A percentile compares a stretch with the other conserved stretches of the same genome.
Conservation (phyloP, 2,888 invertebrate species). For the Sarcophaga carnaria region DNA sequence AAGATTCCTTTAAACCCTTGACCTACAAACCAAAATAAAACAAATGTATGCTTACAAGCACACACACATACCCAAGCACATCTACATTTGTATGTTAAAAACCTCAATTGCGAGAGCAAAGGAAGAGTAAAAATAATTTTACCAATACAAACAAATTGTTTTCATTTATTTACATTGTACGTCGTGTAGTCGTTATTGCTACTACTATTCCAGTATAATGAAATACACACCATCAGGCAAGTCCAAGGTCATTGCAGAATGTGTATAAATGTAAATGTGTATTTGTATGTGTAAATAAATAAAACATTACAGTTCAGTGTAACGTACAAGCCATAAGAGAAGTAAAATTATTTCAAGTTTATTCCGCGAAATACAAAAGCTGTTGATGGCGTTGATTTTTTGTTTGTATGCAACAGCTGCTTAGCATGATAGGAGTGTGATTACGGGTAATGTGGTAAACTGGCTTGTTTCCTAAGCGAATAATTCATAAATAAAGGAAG, state of each 20-base stretch:
- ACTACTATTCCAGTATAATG: not conserved
- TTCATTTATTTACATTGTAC: no score
- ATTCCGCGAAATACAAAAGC: no score
- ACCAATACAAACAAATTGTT: no score
- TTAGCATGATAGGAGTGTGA: not conserved
- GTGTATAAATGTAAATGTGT: not conserved
- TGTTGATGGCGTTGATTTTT: no score
- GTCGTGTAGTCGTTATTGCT: not conserved
- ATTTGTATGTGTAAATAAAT: not conserved
- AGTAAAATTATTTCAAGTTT: no score
- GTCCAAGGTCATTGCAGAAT: not conserved
- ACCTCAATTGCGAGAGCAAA: not conserved
- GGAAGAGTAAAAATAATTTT: not conserved
- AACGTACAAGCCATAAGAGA: not conserved
- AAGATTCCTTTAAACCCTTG: constrained; percentile 53
- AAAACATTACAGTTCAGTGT: no score
- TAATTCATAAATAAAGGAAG: no score
- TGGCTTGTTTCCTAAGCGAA: not conserved
- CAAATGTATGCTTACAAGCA: constrained; percentile 12
- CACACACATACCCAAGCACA: not conserved
- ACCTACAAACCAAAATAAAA: constrained; percentile 51
- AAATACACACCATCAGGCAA: not conserved
- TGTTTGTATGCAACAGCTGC: not conserved
- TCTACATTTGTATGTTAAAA: not conserved
- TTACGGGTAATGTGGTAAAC: not conserved